These are phyloP conservation scores for Anoplolepis gracilipes DNA, from an alignment of 1,140 invertebrate species.

Conservation along the genomic window DNA sequence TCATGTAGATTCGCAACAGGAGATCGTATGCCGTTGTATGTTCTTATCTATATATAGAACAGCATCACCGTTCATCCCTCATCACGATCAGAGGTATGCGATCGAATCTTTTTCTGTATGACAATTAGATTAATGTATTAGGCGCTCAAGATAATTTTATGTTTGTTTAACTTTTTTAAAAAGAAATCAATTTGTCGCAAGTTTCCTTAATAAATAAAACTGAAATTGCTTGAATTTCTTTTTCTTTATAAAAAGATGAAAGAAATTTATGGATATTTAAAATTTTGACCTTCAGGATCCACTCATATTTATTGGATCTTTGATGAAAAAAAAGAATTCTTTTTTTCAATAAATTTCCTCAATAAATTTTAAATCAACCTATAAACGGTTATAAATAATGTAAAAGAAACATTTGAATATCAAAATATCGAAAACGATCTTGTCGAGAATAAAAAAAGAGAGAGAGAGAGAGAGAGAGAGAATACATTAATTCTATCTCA, in stretches of 20 bases:
- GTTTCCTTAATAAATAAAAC: background rate
- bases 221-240: background rate
- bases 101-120: background rate
- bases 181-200: background rate
- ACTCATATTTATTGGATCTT: background rate
- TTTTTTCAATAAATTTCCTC: background rate
- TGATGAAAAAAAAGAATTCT: background rate
- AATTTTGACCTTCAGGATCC: too few species aligned
- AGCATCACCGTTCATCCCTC: constrained; percentile 51
- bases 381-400: constrained; percentile 25
- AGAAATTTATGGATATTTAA: background rate
- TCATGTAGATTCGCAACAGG: constrained; percentile 19
- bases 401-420: constrained; percentile 34
- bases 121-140: background rate
- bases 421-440: constrained; percentile 26
- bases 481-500: background rate
- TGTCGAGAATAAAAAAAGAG: background rate
- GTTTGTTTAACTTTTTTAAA: background rate
- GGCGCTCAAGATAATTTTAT: background rate
- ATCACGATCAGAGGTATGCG: background rate
- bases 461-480: background rate
- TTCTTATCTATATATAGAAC: constrained; percentile 65
- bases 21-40: constrained; percentile 71
- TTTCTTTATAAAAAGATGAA: background rate
- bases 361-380: constrained; percentile 7